Evolutionary conservation across 2,888 invertebrate genomes (phyloP), one percentile per base, ranked within the genome.

Genomic region (Meliscaeva auricollis): DNA sequence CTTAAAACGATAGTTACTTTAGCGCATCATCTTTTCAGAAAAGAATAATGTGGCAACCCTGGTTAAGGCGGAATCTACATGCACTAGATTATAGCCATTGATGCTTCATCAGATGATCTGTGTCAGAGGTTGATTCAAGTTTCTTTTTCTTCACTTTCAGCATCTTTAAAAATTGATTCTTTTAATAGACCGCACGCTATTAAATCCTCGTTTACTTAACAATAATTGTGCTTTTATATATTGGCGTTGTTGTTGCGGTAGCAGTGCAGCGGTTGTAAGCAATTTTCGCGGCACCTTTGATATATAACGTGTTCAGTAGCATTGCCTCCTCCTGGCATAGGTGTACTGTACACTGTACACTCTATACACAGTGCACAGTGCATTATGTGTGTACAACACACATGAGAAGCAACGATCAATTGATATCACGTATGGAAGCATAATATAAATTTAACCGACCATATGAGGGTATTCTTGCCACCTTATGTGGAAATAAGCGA

Each of bases 401-500:
- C 15, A 35, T n/a, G n/a, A n/a, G n/a, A n/a, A 44, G 62, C 41
- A 69, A 38, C 83, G 73, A 83, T 73, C 81, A 73, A 81, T 81
- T 81, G 68, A 69, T 85, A 73, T 76, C 56, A 48, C 54, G 68
- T 56, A 56, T 66, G 73, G 41, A 4, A 80, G 22, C 75, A 85
- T 70, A 44, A 62, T 30, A 44, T 62, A 41, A 44, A 62, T 62
- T 62, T 52, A 62, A 60, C 46, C 79, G 13, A 50, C 68, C 60
- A 76, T 62, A 68, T 58, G 80, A 62, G 76, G 73, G 48, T 48
- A 69, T 75, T 76, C 46, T 30, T 62, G 81, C 72, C 76, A 62
- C 85, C 85, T 81, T 85, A 69, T 85, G 81, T 81, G 81, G 85
- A 62, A 73, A 85, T 81, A 76, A 73, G 76, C 73, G 81, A 85